Percentiles rank a stretch among this genome's conserved stretches.
Conservation (phyloP, 2,113 vertebrate species). For the Odocoileus virginianus region DNA sequence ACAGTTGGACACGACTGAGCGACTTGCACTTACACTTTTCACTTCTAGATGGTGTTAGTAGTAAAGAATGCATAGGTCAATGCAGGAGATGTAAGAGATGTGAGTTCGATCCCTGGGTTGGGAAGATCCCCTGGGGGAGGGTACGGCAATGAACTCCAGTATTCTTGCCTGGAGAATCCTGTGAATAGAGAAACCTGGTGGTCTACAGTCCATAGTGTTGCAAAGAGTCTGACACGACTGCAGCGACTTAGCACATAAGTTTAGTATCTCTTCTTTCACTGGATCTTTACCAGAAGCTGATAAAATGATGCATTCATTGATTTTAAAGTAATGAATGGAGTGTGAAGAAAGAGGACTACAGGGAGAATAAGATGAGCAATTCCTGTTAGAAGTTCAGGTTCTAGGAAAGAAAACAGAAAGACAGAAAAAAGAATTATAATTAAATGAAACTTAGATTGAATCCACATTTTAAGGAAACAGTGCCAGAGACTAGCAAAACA, state of each 20-base stretch:
- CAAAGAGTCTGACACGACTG: no score
- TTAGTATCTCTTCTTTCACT: background rate
- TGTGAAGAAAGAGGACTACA: background rate
- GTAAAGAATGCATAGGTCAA: no score
- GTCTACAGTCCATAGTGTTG: no score
- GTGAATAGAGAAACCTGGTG: no score
- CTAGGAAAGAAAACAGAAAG: background rate
- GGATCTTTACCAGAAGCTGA: background rate
- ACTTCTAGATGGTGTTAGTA: no score
- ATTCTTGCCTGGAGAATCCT: no score
- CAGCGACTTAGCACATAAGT: no score
- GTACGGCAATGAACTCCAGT: no score
- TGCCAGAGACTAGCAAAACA: background rate
- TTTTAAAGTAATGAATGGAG: background rate
- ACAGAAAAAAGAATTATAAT: background rate
- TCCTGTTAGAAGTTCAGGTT: background rate
- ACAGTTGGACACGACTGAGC: fast-evolving
- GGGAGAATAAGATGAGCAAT: background rate
- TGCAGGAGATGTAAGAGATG: no score
- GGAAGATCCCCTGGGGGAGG: no score
- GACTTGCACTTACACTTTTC: no score
- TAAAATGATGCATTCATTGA: background rate
- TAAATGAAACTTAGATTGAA: background rate
- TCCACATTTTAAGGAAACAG: background rate
- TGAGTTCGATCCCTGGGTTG: no score